phyloP scores from a whole-genome alignment of 2,797 vertebrate genomes.

The Acipenser transmontanus region DNA sequence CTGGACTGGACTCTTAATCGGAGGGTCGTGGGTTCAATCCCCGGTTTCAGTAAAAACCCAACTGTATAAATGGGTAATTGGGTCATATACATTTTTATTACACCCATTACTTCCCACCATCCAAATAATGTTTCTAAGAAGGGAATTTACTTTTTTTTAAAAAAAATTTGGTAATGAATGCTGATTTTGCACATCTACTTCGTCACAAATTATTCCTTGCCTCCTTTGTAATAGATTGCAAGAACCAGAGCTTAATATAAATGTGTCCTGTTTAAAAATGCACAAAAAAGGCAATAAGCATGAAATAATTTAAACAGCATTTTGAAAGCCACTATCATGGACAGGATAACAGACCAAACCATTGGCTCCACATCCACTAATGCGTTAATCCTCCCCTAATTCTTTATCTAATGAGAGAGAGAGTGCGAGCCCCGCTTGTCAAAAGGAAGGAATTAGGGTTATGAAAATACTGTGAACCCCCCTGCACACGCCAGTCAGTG shows the following conservation, averaged over 20 bases:
- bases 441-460: slow-evolving; percentile 67
- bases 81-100: too few relatives aligned
- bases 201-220: slow-evolving; percentile 51
- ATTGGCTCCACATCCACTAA: slow-evolving; percentile 48
- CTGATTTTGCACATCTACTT: slow-evolving; percentile 69
- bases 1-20: too few relatives aligned
- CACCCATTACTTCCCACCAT: too few relatives aligned
- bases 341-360: slow-evolving; percentile 49
- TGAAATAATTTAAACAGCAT: slow-evolving; percentile 77
- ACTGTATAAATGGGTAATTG: too few relatives aligned
- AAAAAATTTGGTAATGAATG: slow-evolving; percentile 15
- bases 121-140: too few relatives aligned
- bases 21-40: too few relatives aligned
- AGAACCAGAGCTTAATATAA: slow-evolving; percentile 69
- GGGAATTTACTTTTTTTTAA: too few relatives aligned
- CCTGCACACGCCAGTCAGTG: slow-evolving; percentile 65
- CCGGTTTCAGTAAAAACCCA: too few relatives aligned
- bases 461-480: slow-evolving; percentile 70
- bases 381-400: slow-evolving; percentile 85
- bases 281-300: slow-evolving; percentile 66
- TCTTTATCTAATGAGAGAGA: slow-evolving; percentile 89
- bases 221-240: slow-evolving; percentile 67
- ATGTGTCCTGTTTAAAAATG: slow-evolving; percentile 68
- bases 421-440: slow-evolving; percentile 68
- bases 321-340: slow-evolving; percentile 79